These are phyloP conservation scores for Formicarius rufipectus DNA, from an alignment of 2,113 vertebrate species.

Conservation along the genomic window DNA sequence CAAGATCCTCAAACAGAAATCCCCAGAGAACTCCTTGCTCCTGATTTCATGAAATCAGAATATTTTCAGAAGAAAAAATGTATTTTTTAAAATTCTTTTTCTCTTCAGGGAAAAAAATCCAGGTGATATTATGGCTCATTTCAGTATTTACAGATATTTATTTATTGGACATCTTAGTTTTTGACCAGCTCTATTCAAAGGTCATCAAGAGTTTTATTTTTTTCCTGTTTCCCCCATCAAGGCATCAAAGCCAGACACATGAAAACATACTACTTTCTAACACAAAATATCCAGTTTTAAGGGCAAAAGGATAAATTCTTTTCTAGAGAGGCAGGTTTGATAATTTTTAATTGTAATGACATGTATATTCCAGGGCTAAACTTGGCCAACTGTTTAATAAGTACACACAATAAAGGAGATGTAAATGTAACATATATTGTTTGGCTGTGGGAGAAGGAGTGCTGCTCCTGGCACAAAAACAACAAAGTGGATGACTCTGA, in stretches of 20 bases:
- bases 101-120: background rate
- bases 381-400: background rate
- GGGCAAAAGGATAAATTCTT: background rate
- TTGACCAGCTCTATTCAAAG: background rate
- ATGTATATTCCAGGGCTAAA: background rate
- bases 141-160: background rate
- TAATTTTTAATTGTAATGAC: background rate
- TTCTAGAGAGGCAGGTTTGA: background rate
- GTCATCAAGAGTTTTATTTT: background rate
- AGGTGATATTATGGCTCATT: accelerated
- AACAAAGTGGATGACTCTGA: background rate
- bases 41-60: background rate
- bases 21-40: background rate
- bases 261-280: background rate
- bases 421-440: background rate
- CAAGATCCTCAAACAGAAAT: background rate
- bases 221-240: accelerated
- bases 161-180: background rate
- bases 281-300: background rate
- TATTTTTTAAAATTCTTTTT: background rate
- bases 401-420: background rate
- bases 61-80: background rate
- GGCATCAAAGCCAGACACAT: background rate
- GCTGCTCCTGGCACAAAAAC: background rate
- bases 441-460: background rate